phyloP scores from a whole-genome alignment of 2,888 invertebrate species.

The Thalpophila matura region DNA sequence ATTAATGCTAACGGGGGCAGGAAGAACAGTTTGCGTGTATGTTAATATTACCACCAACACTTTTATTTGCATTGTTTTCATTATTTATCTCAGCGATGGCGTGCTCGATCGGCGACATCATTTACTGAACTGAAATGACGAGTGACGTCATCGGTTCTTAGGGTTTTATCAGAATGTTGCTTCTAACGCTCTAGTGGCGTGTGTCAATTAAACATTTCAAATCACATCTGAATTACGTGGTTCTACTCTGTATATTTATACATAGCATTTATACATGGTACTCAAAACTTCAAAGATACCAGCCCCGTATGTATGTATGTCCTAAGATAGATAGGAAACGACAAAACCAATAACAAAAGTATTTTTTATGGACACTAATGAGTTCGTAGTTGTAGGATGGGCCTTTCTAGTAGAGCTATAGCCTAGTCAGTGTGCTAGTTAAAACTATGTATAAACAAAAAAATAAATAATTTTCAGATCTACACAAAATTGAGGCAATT shows the following conservation, averaged over 20 bases:
- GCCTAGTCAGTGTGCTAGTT: too few relatives aligned
- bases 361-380: too few relatives aligned
- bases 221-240: not conserved
- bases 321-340: too few relatives aligned
- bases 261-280: too few relatives aligned
- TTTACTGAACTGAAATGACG: slow-evolving; percentile 12
- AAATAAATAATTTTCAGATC: too few relatives aligned
- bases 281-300: too few relatives aligned
- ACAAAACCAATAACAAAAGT: too few relatives aligned
- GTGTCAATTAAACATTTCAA: slow-evolving; percentile 24
- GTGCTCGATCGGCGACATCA: slow-evolving; percentile 17
- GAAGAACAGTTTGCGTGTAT: not conserved
- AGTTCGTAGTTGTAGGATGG: too few relatives aligned
- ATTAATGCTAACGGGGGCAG: not conserved
- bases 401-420: too few relatives aligned
- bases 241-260: not conserved
- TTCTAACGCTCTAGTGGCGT: slow-evolving; percentile 34
- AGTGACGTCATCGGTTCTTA: not conserved
- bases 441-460: too few relatives aligned
- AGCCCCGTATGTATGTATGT: too few relatives aligned
- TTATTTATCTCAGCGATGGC: slow-evolving; percentile 13
- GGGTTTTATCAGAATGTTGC: slow-evolving; percentile 40
- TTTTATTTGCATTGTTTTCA: slow-evolving; percentile 30
- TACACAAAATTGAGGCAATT: too few relatives aligned
- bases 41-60: slow-evolving; percentile 23